A percentile compares a stretch with the other conserved stretches of the same genome.
These are phyloP conservation scores for Melanaphis sacchari DNA, from an alignment of 1,140 invertebrate genomes.

Conservation along the genomic window DNA sequence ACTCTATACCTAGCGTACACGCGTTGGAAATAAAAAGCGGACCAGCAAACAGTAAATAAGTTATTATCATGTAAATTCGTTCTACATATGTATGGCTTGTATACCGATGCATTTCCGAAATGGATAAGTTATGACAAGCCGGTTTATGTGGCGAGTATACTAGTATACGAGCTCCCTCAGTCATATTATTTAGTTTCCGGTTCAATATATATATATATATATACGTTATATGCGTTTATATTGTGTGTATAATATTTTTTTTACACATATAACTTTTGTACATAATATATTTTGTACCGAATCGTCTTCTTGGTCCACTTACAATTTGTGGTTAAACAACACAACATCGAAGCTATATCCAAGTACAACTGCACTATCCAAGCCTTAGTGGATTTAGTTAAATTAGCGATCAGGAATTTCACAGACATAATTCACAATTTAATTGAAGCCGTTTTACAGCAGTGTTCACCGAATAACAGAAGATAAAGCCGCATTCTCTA, in stretches of 20 bases:
- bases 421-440: background rate
- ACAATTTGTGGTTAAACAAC: background rate
- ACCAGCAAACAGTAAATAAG: background rate
- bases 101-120: background rate
- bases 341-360: background rate
- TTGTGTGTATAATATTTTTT: background rate
- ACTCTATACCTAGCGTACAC: background rate
- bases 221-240: background rate
- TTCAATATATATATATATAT: background rate
- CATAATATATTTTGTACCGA: background rate
- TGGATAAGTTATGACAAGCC: conserved; percentile 29
- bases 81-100: background rate
- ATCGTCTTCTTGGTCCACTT: background rate
- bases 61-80: conserved; percentile 28
- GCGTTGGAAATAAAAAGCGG: background rate
- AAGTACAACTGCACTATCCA: background rate
- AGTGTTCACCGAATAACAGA: background rate
- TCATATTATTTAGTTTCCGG: background rate
- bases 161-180: background rate
- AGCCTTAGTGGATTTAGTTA: background rate
- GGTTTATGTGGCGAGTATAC: background rate
- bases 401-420: background rate
- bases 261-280: background rate
- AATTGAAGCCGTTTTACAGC: background rate
- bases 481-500: background rate